These are phyloP conservation scores for Chrysolina oricalcia DNA, from an alignment of 2,888 invertebrate species.

Conservation along the genomic window DNA sequence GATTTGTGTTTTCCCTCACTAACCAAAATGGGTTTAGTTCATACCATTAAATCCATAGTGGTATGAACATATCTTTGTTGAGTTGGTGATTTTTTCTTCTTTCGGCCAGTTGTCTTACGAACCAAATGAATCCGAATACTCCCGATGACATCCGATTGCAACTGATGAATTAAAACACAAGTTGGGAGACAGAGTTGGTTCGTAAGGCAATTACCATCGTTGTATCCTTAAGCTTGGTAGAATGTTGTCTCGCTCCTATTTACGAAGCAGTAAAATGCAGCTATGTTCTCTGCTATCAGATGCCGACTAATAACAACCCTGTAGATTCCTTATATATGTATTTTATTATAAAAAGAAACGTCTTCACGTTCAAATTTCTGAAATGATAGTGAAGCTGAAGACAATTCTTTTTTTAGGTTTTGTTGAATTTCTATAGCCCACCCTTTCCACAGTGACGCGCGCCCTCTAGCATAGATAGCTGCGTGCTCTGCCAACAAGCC, in stretches of 20 bases:
- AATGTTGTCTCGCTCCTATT: slow-evolving; percentile 62
- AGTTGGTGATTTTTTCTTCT: slow-evolving; percentile 1
- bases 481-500: slow-evolving; percentile 66
- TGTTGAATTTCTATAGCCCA: slow-evolving; percentile 1
- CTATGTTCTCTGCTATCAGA: slow-evolving; percentile 56
- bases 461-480: slow-evolving; percentile 61
- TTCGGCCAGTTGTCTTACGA: slow-evolving; percentile 5
- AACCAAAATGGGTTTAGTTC: slow-evolving; percentile 40
- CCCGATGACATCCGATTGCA: background rate
- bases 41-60: slow-evolving; percentile 9
- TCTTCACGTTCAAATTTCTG: background rate
- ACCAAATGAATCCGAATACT: background rate
- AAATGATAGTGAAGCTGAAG: background rate
- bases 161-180: background rate
- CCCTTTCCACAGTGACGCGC: slow-evolving; percentile 20
- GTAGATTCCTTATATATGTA: slow-evolving; percentile 22
- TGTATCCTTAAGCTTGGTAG: slow-evolving; percentile 47
- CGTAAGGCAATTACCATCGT: slow-evolving; percentile 29
- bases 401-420: background rate
- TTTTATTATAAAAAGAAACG: background rate
- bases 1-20: slow-evolving; percentile 54
- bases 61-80: slow-evolving; percentile 23
- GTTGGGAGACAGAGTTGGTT: background rate
- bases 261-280: slow-evolving; percentile 69
- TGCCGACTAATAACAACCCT: slow-evolving; percentile 26